Evolutionary conservation across 2,888 invertebrate genomes (phyloP).

Genomic region (Stenoptilia bipunctidactyla): DNA sequence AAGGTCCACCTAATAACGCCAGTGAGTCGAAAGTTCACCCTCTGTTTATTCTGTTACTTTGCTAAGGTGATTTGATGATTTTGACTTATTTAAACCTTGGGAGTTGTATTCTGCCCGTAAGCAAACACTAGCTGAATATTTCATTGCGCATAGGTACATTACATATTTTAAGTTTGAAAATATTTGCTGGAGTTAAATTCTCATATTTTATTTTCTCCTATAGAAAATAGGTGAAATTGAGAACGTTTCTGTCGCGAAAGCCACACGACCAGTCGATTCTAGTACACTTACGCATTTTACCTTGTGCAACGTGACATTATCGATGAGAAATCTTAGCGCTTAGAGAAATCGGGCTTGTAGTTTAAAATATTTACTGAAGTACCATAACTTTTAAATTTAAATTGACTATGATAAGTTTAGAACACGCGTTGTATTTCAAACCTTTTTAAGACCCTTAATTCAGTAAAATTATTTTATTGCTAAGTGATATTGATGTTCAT

Average conservation of each 20-base stretch:
- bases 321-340: conserved; percentile 24
- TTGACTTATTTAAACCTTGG: conserved; percentile 61
- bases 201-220: conserved; percentile 53
- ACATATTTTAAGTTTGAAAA: no score
- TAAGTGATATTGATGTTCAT: conserved; percentile 60
- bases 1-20: conserved; percentile 64
- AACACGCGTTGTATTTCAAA: no score
- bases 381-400: no score
- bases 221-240: conserved; percentile 45
- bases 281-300: neutral
- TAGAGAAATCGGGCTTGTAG: no score
- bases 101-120: conserved; percentile 26
- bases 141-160: conserved; percentile 27
- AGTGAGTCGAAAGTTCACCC: conserved; percentile 63
- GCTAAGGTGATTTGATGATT: conserved; percentile 67
- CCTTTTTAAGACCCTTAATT: no score
- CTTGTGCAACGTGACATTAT: neutral
- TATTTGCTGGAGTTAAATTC: no score
- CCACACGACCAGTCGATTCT: conserved; percentile 35
- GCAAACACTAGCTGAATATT: conserved; percentile 22
- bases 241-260: conserved; percentile 57
- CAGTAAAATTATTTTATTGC: no score
- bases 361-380: no score
- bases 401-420: no score
- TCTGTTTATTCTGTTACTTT: conserved; percentile 62